Conservation (phyloP, 2,888 invertebrate species). For the Drosophila robusta region DNA sequence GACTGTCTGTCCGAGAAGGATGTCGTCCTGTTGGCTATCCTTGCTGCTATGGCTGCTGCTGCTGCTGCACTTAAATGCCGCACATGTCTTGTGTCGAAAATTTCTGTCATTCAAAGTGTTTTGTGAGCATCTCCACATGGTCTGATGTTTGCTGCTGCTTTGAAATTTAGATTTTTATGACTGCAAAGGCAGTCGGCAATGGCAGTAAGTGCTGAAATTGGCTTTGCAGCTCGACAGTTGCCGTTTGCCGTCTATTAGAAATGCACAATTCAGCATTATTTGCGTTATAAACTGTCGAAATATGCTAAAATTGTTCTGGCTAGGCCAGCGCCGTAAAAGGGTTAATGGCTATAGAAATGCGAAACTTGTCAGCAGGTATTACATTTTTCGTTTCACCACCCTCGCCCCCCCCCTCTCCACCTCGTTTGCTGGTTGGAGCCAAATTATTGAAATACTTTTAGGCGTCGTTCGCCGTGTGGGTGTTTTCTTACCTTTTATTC, state of each 20-base stretch:
- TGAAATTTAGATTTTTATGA: slow-evolving; percentile 78
- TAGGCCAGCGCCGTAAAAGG: slow-evolving; percentile 70
- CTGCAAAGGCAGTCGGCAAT: slow-evolving; percentile 45
- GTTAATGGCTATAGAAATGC: slow-evolving; percentile 77
- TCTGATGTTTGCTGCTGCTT: slow-evolving; percentile 57
- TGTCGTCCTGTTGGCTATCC: slow-evolving; percentile 39
- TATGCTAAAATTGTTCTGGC: slow-evolving; percentile 64
- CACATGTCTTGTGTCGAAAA: slow-evolving; percentile 76
- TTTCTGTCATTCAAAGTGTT: slow-evolving; percentile 75
- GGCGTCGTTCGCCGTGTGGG: slow-evolving; percentile 49
- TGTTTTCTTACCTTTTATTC: background rate
- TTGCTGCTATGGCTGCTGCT: slow-evolving; percentile 19
- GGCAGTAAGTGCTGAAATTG: slow-evolving; percentile 66
- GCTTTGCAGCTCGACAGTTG: slow-evolving; percentile 50
- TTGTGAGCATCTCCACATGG: slow-evolving; percentile 53
- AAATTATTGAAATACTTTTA: slow-evolving; percentile 77
- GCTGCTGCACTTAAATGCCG: slow-evolving; percentile 65
- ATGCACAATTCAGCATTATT: slow-evolving; percentile 79
- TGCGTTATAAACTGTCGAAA: slow-evolving; percentile 75
- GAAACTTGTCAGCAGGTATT: slow-evolving; percentile 76
- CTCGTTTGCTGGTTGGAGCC: background rate
- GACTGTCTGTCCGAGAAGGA: slow-evolving; percentile 31
- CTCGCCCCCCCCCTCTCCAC: background rate
- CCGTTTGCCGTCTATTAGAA: slow-evolving; percentile 69
- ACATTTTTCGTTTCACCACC: slow-evolving; percentile 18